These are phyloP conservation scores for Andrena camellia DNA, from an alignment of 2,888 invertebrate species.

Conservation along the genomic window DNA sequence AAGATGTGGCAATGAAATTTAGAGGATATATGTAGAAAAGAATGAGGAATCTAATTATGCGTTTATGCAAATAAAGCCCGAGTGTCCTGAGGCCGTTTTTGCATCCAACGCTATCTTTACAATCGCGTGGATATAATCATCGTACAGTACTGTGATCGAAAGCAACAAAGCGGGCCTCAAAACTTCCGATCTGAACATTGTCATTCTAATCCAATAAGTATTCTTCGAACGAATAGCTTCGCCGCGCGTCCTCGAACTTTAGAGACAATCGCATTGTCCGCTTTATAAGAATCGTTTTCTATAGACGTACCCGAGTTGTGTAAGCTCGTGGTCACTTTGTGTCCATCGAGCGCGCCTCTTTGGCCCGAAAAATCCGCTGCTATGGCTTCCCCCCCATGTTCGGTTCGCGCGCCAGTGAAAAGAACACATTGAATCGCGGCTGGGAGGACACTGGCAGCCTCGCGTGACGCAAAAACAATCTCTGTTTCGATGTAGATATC, in stretches of 20 bases:
- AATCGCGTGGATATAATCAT: not conserved
- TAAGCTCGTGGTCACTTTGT: not conserved
- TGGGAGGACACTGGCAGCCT: slow-evolving; percentile 49
- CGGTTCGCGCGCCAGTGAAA: slow-evolving; percentile 16
- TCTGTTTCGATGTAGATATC: slow-evolving; percentile 41
- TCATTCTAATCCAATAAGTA: not conserved
- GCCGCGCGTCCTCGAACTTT: not conserved
- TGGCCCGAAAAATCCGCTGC: slow-evolving; percentile 1
- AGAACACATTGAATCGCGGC: slow-evolving; percentile 26
- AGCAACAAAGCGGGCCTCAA: no score
- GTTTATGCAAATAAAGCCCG: no score
- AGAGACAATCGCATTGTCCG: not conserved
- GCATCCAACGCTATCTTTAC: not conserved
- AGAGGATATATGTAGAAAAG: no score
- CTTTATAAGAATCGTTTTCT: not conserved
- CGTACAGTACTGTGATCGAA: no score
- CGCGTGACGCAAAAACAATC: slow-evolving; percentile 60
- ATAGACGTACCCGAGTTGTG: not conserved
- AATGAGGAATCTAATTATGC: no score
- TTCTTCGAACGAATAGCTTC: not conserved
- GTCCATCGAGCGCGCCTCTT: not conserved
- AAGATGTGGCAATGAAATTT: no score
- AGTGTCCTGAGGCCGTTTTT: no score
- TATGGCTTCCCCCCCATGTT: slow-evolving; percentile 21
- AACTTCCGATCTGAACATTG: not conserved